Evolutionary conservation across 2,113 vertebrate genomes (phyloP), one percentile per base, ranked within the genome.

Genomic region (Heloderma charlesbogerti): DNA sequence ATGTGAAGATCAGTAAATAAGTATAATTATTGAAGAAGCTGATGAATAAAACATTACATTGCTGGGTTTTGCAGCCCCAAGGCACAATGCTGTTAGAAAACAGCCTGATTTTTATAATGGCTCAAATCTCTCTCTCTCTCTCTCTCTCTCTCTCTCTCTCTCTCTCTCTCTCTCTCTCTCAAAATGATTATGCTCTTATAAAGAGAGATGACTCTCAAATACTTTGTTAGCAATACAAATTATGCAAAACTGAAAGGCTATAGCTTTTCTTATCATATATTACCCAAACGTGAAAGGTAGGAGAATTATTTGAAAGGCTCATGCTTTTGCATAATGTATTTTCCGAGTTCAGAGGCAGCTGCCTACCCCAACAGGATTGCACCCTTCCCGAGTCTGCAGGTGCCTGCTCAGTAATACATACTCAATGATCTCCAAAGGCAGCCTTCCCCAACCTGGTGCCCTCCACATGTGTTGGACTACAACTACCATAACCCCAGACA

Each of bases 1-100:
- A 37, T 86, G 63, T 89, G 88, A 96, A 96, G 85, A 96, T 95
- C 94, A 95, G 95, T 94, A 95, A 95, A 91, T 94, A 96, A 88
- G 72, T 88, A 45, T 93, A 97, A 97, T 96, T 97, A 96, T 89
- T 96, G 95, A 94, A 92, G 89, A 94, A 96, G 89, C 87, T 89
- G 67, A 96, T 96, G 89, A 95, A 97, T 96, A 96, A 95, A 96
- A 94, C 89, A 97, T 96, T 93, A 89, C 69, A 60, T 92, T 92
- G 29, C 43, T 67, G 45, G 90, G 80, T 20, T 86, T 95, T 48
- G 37, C 92, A 94, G 67, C 78, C 77, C 88, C 27, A 90, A 89
- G 93, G 88, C 71, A 95, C 89, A 95, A 84, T 15, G 92, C 67
- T 89, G 93, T 94, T 91, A 83, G 88, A 95, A 94, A 82, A 91